Base-by-base conservation (phyloP, 2,888 invertebrate species). In the Amphipoea lucens region DNA sequence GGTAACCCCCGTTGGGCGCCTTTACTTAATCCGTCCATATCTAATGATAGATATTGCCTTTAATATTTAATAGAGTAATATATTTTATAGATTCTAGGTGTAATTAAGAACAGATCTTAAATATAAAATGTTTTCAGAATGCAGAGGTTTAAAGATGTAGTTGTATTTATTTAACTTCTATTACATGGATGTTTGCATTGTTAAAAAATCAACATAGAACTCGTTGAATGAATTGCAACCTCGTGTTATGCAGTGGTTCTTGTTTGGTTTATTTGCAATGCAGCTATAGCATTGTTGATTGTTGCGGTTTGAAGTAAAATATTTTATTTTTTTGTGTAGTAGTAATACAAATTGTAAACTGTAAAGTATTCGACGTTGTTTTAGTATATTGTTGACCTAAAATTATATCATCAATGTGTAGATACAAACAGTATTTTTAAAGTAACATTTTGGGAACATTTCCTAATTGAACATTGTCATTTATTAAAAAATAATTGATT, bases 11-110 rank as follows among this genome's bases (percentile, higher is more conserved):
- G 90, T 92, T 94, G 96, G 96, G 96, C 96, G 96, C 96, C 96
- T 96, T 96, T 93, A 96, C 95, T 95, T 96, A 96, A 96, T 97
- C 97, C 97, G 97, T 97, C 97, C 97, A 96, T 95, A 94, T 96
- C 94, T 96, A 96, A 96, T 94, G 93, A 95, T 96, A 96, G 96
- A 96, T 96, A 96, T 97, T 97, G 96, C 97, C 96, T 97, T 96
- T 96, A 97, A 96, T 96, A 96, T 96, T 96, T 96, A 96, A 96
- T 96, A 96, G 95, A 97, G 95, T 96, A 96, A 97, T 96, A 97
- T 96, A 96, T 96, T 96, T 97, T 96, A 96, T 97, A 96, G 96
- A 94, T 90, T 94, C 93, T 96, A 96, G 95, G 92, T 91, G 90
- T 95, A 93, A 93, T 93, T 95, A 95, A 95, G 95, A 91, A 92